Evolutionary conservation across 2,888 invertebrate species (phyloP).

Genomic region (Zaprionus obscuricornis): DNA sequence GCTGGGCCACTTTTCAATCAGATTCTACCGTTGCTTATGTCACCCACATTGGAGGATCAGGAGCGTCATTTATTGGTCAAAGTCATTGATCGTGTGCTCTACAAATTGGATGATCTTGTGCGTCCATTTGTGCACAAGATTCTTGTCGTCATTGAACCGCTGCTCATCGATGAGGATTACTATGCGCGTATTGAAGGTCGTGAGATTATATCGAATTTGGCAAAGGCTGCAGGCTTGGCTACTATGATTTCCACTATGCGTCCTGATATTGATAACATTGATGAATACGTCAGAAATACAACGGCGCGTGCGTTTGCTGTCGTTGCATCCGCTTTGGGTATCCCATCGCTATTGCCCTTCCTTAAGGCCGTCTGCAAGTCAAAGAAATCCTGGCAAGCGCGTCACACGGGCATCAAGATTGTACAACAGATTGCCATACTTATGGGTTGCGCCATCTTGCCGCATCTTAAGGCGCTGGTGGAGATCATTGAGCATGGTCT

Average conservation of each 20-base stretch:
- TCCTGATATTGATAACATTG: slow-evolving; percentile 99
- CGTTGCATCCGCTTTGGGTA: slow-evolving; percentile 98
- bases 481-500: slow-evolving; percentile 99
- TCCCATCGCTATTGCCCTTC: slow-evolving; percentile 98
- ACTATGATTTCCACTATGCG: slow-evolving; percentile 99
- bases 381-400: slow-evolving; percentile 99
- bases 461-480: slow-evolving; percentile 98
- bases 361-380: slow-evolving; percentile 99
- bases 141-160: slow-evolving; percentile 98
- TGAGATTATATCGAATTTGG: slow-evolving; percentile 99
- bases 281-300: slow-evolving; percentile 99
- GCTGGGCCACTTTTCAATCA: slow-evolving; percentile 99
- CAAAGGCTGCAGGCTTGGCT: slow-evolving; percentile 99
- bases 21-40: slow-evolving; percentile 99
- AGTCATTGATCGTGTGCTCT: slow-evolving; percentile 98
- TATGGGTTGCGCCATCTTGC: slow-evolving; percentile 99
- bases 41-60: slow-evolving; percentile 99
- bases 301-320: slow-evolving; percentile 99
- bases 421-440: slow-evolving; percentile 99
- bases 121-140: slow-evolving; percentile 99
- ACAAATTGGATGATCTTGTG: slow-evolving; percentile 99
- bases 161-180: slow-evolving; percentile 99
- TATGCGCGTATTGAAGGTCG: slow-evolving; percentile 99
- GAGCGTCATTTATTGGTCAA: slow-evolving; percentile 99
- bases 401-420: slow-evolving; percentile 99